Conservation (phyloP, 2,888 invertebrate species). For the Itoplectis maculator region DNA sequence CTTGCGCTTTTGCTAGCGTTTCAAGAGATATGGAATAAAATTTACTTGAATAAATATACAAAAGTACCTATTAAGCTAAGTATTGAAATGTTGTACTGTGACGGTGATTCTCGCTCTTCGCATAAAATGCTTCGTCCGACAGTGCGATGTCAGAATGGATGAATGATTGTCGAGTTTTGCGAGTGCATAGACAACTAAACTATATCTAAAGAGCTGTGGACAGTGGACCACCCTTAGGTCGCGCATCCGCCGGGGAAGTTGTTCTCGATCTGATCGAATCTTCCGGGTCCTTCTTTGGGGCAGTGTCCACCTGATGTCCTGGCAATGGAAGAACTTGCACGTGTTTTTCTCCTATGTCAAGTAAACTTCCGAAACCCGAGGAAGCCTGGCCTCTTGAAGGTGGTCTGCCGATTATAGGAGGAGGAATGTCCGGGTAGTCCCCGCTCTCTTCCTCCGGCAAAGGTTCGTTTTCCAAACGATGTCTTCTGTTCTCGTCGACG, state of each 20-base stretch:
- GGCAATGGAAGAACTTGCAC: constrained; percentile 55
- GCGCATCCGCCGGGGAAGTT: constrained; percentile 67
- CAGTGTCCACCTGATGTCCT: constrained; percentile 38
- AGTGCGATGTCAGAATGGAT: neutral
- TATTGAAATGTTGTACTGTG: constrained; percentile 44
- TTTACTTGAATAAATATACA: constrained; percentile 66
- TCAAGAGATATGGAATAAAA: constrained; percentile 39
- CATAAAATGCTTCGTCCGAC: constrained; percentile 33
- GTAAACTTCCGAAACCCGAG: constrained; percentile 79
- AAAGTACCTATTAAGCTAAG: constrained; percentile 51
- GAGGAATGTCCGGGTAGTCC: constrained; percentile 61
- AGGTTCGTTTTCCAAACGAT: constrained; percentile 67
- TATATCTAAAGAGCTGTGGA: constrained; percentile 77
- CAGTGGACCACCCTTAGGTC: constrained; percentile 65
- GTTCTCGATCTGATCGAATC: constrained; percentile 70
- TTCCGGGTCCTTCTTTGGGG: constrained; percentile 68
- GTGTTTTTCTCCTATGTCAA: constrained; percentile 72
- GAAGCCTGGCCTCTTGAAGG: constrained; percentile 76
- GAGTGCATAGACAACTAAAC: constrained; percentile 18
- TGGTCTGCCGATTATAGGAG: constrained; percentile 70
- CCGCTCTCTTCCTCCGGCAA: constrained; percentile 56
- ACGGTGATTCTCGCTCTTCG: constrained; percentile 40
- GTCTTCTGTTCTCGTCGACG: constrained; percentile 56
- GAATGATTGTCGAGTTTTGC: constrained; percentile 13
- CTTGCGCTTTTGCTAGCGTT: neutral